These are phyloP conservation scores for Encarsia formosa DNA, from an alignment of 2,888 invertebrate genomes.

Conservation along the genomic window DNA sequence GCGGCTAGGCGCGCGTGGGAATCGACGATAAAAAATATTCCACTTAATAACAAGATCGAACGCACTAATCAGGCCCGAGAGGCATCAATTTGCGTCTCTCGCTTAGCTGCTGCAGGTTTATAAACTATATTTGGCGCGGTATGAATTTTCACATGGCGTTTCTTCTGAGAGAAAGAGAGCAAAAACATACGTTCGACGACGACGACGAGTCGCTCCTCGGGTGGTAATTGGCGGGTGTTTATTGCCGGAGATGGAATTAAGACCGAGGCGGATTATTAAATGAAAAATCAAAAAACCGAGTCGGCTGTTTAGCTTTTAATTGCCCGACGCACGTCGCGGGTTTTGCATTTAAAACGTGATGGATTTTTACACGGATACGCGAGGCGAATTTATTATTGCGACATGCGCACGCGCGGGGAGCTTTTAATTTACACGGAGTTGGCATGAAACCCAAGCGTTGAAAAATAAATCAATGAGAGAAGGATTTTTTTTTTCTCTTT, in stretches of 20 bases:
- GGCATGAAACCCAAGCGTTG: background rate
- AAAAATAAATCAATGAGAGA: background rate
- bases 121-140: slow-evolving; percentile 2
- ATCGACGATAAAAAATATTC: slow-evolving; percentile 15
- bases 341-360: background rate
- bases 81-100: slow-evolving; percentile 12
- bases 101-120: background rate
- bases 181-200: slow-evolving; percentile 10
- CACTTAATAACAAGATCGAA: slow-evolving; percentile 25
- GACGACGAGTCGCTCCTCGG: background rate
- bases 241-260: slow-evolving; percentile 11
- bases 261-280: slow-evolving; percentile 12
- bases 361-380: background rate
- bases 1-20: slow-evolving; percentile 9
- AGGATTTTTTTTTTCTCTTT: no score
- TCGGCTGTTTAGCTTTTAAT: slow-evolving; percentile 13
- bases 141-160: slow-evolving; percentile 14
- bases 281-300: slow-evolving; percentile 9
- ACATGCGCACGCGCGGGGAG: background rate
- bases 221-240: slow-evolving; percentile 15
- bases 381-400: background rate
- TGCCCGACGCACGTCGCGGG: background rate
- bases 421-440: slow-evolving; percentile 1
- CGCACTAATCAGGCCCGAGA: slow-evolving; percentile 18
- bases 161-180: background rate